Evolutionary conservation across 2,113 vertebrate genomes (phyloP), one percentile per base, ranked within the genome.

Genomic region (Ammodytes marinus): DNA sequence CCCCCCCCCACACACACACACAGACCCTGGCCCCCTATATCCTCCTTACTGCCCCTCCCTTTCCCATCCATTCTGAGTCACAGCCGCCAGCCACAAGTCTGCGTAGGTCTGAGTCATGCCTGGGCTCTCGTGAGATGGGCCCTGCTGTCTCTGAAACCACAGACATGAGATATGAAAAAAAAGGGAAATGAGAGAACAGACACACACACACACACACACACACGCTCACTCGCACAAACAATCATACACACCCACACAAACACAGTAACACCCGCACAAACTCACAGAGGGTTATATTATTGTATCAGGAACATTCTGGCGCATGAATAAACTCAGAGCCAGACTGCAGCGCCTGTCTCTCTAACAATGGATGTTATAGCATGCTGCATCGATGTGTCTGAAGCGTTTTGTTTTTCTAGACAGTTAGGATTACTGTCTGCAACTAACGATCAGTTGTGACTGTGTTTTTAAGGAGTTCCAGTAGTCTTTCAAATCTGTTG

Each of bases 81-180:
- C 86, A 86, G 88, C 91, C 86, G 85, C 87, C 83, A 91, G 89
- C 92, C 91, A 93, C 93, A 88, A 89, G 87, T 92, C 93, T 90
- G 90, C 82, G 69, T 84, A 77, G 84, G 82, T 91, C 93, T 94
- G 90, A 93, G 91, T 93, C 93, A 94, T 85, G 90, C 76, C 88
- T 86, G 82, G 19, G 87, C 90, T 91, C 92, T 90, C 82, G 78
- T 91, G 92, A 92, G 91, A 91, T 86, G 84, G 89, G 77, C 90
- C 90, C 90, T 85, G 82, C 90, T 91, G 91, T 90, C 90, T 85
- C 84, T 67, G 50, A 89, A 89, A 90, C 87, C 88, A 79, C 84
- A 91, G 87, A 91, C 88, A 86, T 84, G 80, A 92, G 90, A 91
- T 88, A 89, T 91, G 88, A 92, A 76, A 90, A 90, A 88, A 90